Percentiles rank a stretch among this genome's conserved stretches.
phyloP scores from a whole-genome alignment of 2,113 vertebrate genomes.

The Eulemur rufifrons region DNA sequence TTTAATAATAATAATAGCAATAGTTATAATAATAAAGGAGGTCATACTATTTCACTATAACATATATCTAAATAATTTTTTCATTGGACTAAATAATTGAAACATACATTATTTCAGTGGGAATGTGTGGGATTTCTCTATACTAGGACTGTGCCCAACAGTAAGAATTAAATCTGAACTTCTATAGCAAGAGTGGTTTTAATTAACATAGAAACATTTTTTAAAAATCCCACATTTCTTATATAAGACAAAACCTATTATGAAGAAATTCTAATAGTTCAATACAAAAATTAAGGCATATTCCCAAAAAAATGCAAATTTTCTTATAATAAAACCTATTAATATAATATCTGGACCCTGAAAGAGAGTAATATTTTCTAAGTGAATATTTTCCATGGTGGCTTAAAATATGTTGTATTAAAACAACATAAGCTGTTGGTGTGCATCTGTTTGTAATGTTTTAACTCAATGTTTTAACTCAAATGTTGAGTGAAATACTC shows the following conservation, averaged over 20 bases:
- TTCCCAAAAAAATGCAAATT: too few relatives aligned
- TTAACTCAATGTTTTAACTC: too few relatives aligned
- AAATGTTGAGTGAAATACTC: too few relatives aligned
- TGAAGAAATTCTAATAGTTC: not conserved
- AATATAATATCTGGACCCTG: too few relatives aligned
- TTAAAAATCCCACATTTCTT: too few relatives aligned
- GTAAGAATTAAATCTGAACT: not conserved
- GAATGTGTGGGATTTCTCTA: not conserved
- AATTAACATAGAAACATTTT: not conserved
- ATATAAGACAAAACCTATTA: not conserved
- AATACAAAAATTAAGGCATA: not conserved
- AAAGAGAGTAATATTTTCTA: too few relatives aligned
- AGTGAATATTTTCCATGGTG: too few relatives aligned
- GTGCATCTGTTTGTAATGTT: too few relatives aligned
- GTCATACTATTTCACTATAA: not conserved
- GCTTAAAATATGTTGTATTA: too few relatives aligned
- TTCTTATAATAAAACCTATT: too few relatives aligned
- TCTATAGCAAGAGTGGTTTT: not conserved
- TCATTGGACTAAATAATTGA: not conserved
- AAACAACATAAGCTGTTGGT: too few relatives aligned
- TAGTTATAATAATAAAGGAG: not conserved
- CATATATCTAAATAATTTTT: not conserved
- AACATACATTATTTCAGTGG: not conserved
- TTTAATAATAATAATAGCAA: not conserved
- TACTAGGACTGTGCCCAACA: not conserved